A percentile compares a stretch with the other conserved stretches of the same genome.
Evolutionary conservation across 2,797 vertebrate species (phyloP).

Genomic region (Sebastes miniatus): DNA sequence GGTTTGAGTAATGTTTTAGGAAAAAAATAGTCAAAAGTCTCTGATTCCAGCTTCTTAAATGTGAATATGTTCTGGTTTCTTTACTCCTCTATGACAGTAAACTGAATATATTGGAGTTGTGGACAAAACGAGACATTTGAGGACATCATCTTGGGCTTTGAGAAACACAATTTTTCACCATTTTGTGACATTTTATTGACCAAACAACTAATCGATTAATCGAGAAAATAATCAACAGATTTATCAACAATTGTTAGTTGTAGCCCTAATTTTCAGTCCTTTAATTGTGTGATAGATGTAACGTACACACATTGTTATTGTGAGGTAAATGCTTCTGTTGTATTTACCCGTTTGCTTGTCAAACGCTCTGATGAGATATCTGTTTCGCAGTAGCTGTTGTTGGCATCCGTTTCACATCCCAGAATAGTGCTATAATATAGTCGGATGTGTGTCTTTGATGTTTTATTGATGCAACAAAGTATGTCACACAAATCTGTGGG

Average conservation of each 20-base stretch:
- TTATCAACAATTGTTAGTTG: too few relatives aligned
- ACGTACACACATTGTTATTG: neutral
- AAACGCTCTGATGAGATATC: conserved; percentile 8
- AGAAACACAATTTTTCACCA: rapidly evolving
- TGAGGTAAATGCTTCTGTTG: neutral
- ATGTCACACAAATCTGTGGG: conserved; percentile 69
- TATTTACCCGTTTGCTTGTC: conserved; percentile 9
- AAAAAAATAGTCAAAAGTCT: too few relatives aligned
- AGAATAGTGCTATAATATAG: conserved; percentile 37
- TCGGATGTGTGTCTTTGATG: conserved; percentile 61
- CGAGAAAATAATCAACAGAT: too few relatives aligned
- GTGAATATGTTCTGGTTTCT: too few relatives aligned
- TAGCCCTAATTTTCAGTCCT: neutral
- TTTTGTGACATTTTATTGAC: too few relatives aligned
- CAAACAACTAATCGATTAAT: too few relatives aligned
- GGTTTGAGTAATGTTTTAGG: too few relatives aligned
- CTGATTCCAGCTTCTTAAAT: too few relatives aligned
- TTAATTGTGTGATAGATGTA: neutral
- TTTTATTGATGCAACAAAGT: conserved; percentile 84
- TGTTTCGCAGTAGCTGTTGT: conserved; percentile 7
- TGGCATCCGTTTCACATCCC: conserved; percentile 18
- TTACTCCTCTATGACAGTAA: too few relatives aligned
- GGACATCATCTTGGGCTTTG: too few relatives aligned
- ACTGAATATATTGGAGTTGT: too few relatives aligned
- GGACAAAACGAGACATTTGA: too few relatives aligned